Conservation (phyloP, 1,140 invertebrate genomes). For the Drosophila orena region DNA sequence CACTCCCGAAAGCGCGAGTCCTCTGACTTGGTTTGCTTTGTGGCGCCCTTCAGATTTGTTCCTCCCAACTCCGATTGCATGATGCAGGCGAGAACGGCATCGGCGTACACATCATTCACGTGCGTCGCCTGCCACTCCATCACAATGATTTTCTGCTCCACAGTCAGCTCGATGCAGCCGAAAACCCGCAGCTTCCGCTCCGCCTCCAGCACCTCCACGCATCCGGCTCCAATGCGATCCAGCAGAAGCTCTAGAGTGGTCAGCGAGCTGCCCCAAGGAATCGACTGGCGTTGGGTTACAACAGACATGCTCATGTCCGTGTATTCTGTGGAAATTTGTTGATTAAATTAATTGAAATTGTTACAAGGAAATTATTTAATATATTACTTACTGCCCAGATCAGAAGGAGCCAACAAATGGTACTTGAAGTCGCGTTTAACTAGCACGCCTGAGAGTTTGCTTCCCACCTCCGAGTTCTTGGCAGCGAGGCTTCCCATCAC, state of each 20-base stretch:
- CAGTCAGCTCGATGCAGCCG: constrained; percentile 91
- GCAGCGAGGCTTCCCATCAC: constrained; percentile 97
- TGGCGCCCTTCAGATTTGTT: constrained; percentile 86
- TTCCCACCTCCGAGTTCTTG: constrained; percentile 91
- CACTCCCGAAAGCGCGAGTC: constrained; percentile 96
- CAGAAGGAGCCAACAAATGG: constrained; percentile 95
- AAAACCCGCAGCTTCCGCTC: constrained; percentile 92
- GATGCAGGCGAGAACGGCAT: constrained; percentile 94
- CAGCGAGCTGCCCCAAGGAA: constrained; percentile 93
- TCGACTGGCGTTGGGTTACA: constrained; percentile 95
- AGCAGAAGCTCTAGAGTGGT: constrained; percentile 93
- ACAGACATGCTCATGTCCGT: constrained; percentile 97
- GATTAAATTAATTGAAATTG: no score
- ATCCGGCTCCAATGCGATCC: constrained; percentile 91
- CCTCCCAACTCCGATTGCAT: constrained; percentile 91
- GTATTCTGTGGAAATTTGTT: constrained; percentile 89
- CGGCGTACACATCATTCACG: constrained; percentile 99
- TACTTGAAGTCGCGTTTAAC: constrained; percentile 99
- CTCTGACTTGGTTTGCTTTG: constrained; percentile 90
- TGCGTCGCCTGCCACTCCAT: constrained; percentile 98
- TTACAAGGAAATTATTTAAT: not conserved
- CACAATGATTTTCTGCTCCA: constrained; percentile 94
- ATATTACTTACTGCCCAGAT: constrained; percentile 91
- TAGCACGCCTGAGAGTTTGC: constrained; percentile 95
- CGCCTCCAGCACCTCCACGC: constrained; percentile 89